Base-by-base conservation (phyloP, 2,888 invertebrate genomes). In the Hermaeophaga mercurialis region DNA sequence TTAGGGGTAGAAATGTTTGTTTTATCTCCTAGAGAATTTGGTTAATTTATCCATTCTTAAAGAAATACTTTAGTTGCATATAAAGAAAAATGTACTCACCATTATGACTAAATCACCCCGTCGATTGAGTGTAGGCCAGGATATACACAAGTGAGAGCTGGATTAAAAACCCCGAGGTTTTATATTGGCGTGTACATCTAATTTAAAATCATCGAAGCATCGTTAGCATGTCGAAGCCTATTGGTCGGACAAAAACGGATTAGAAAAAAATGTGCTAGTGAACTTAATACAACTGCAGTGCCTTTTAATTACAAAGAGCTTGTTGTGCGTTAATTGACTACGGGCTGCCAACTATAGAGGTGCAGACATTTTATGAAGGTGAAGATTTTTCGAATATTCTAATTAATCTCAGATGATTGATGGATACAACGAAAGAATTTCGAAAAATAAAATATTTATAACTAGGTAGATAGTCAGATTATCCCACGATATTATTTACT, bases 181-280 rank as follows among this genome's bases (percentile, higher is more conserved):
- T 73, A 72, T 73, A 72, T 72, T n/a, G 70, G 70, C 62, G 62
- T 63, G 65, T 66, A 70, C 68, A 66, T 59, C 63, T 63, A 66
- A 62, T 56, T 65, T 62, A 56, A 55, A 56, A 62, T 59, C 58
- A 62, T 63, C 63, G 47, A 59, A 62, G 43, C 61, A 66, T 62
- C 64, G 64, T 60, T 59, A 60, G 63, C 60, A 65, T 66, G 66
- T 65, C 66, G 61, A 59, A 63, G 62, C 59, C 56, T 54, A 66
- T 67, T 66, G 67, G 66, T 61, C 56, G 61, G 39, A 61, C 38
- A 17, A 47, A 47, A 55, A 44, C 34, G 24, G 48, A 6, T 24
- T 50, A 45, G 52, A 59, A 58, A 68, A 65, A 67, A 62, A 65
- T 59, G 43, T 36, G 39, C 53, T 46, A 33, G 55, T 60, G 64